Evolutionary conservation across 2,797 vertebrate genomes (phyloP).

Genomic region (Dicrostonyx torquatus): DNA sequence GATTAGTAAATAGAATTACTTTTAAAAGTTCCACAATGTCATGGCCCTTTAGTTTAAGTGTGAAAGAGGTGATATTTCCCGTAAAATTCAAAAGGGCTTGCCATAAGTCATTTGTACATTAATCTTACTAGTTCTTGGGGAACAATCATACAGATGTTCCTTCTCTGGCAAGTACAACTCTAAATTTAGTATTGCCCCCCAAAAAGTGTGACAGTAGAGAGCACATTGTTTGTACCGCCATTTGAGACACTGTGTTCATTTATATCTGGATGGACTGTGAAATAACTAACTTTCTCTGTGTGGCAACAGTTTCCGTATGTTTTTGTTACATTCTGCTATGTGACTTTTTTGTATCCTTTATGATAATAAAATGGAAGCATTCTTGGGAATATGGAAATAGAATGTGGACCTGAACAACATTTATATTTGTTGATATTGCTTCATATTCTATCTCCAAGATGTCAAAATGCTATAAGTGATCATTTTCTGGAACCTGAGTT

Average conservation of each 20-base stretch:
- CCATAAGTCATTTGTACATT: no score
- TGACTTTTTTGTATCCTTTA: no score
- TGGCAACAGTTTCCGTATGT: neutral
- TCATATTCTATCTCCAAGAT: neutral
- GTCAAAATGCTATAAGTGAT: neutral
- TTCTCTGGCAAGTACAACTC: no score
- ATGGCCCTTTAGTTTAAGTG: no score
- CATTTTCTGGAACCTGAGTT: neutral
- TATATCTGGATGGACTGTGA: neutral
- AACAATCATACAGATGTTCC: no score
- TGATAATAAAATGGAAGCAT: neutral
- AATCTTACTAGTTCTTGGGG: no score
- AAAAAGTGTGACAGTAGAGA: neutral
- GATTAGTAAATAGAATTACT: no score
- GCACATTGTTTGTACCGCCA: neutral
- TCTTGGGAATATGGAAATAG: neutral
- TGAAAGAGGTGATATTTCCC: no score
- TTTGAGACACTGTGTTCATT: neutral
- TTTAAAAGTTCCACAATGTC: no score
- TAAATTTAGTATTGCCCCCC: no score
- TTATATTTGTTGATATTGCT: neutral
- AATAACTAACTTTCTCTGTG: neutral
- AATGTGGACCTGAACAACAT: neutral
- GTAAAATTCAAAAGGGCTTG: no score
- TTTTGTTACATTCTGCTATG: neutral